Conservation (phyloP, 2,797 vertebrate genomes). For the Cheirogaleus major region DNA sequence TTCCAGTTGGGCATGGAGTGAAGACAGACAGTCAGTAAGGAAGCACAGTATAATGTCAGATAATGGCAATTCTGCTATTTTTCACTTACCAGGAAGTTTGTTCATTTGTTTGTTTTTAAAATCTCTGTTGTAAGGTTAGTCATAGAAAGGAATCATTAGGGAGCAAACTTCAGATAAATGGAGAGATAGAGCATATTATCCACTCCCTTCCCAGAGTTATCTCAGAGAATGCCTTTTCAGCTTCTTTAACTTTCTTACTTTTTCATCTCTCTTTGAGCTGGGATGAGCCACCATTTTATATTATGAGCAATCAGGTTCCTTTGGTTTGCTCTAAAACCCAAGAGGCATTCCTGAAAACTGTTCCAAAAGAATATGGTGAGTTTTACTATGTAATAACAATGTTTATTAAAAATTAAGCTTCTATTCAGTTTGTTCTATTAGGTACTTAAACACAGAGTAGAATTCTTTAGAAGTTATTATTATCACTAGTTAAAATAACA, state of each 20-base stretch:
- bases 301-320: neutral
- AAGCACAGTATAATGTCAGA: neutral
- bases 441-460: neutral
- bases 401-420: slow-evolving; percentile 33
- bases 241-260: slow-evolving; percentile 13
- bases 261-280: neutral
- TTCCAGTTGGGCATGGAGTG: neutral
- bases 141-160: neutral
- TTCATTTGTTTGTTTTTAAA: neutral
- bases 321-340: slow-evolving; percentile 37
- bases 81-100: slow-evolving; percentile 14
- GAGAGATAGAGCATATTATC: neutral
- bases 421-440: neutral
- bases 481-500: slow-evolving; percentile 26
- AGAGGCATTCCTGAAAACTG: slow-evolving; percentile 11
- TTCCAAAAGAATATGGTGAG: neutral
- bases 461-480: neutral
- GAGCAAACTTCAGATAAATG: neutral
- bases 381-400: neutral
- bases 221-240: neutral
- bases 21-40: neutral
- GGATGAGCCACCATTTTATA: neutral
- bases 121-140: neutral
- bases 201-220: neutral
- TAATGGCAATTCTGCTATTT: neutral